Base-by-base conservation (phyloP, 92 coral and sea anemone genomes). In the Palythoa grandiflora region DNA sequence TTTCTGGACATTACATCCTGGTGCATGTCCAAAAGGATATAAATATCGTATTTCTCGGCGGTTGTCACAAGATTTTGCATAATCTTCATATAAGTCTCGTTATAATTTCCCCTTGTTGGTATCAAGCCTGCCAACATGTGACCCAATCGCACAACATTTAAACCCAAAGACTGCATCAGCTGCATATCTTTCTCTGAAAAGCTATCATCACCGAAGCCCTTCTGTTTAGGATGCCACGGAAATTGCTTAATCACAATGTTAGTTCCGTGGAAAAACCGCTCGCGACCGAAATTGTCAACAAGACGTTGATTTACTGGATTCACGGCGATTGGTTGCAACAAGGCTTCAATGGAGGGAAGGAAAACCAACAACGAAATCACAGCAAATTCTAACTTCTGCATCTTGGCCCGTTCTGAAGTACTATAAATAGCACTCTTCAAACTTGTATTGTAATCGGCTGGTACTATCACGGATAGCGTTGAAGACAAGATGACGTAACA, bases 61-160 rank as follows among this genome's bases (percentile, higher is more conserved):
- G 93, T 91, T 17, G 89, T 73, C 9, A 97, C 99, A 70, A 97
- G 88, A 5, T 91, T 83, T 57, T 93, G 92, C 89, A 97, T 93
- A 37, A 93, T 90, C 77, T 92, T 75, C 77, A 95, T 79, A 71
- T 97, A 97, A 2, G 99, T 97, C 50, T 92, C 91, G 88, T 97
- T 97, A 86, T 93, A 97, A 20, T 89, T 79, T 12, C 97, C 99
- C 73, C 95, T 88, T 17, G 89, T 91, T 6, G 99, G 99, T 39
- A 95, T 98, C 11, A 97, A 85, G 2, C 99, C 98, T 9, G 99
- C 97, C 98, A 98, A 95, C 99, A 97, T 97, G 89, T 91, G 94
- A 10, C 98, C 99, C 63, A 97, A 91, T 59, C 99, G 98, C 3
- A 95, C 94, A 39, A 93, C 94, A 75, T 97, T 97, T 15, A 97